Base-by-base conservation (phyloP, 2,113 vertebrate genomes). In the Pholis gunnellus region DNA sequence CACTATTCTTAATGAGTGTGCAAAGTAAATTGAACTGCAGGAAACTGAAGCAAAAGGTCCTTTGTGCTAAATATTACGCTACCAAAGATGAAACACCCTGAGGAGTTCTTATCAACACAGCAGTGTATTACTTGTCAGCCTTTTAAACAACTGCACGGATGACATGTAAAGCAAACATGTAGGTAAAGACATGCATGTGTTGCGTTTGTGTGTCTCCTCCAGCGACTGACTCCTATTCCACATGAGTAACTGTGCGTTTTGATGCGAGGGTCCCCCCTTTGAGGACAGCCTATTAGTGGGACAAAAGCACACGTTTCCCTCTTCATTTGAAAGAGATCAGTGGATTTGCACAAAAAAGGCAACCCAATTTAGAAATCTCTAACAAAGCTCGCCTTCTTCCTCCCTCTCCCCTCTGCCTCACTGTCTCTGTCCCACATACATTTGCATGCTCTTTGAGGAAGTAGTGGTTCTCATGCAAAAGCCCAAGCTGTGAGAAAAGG, bases 291-390 rank as follows among this genome's bases (percentile, higher is more conserved):
- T 84, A 81, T 90, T 88, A 93, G 82, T 3, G 72, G 67, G 79
- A 93, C 87, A 90, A 87, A 84, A 86, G 88, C 79, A 22, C 83
- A 74, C 87, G 82, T 89, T 88, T 83, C 65, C 36, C 78, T 79
- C 70, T 91, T 78, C 70, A 83, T 78, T 86, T 74, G 67, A 88
- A 88, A 80, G 79, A 90, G 83, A 93, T 90, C 86, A 81, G 82
- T 81, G 90, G 83, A 82, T 91, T 90, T 85, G 76, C 76, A 89
- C 88, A 93, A 88, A 93, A 93, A 88, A 93, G 77, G 75, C 72
- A 84, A 81, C 85, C 86, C 87, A 91, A 91, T 92, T 91, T 91
- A 92, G 91, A 93, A 85, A 88, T 91, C 75, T 81, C 78, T 15
- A 86, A 92, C 91, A 92, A 91, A 93, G 89, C 89, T 85, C 9